phyloP scores from a whole-genome alignment of 2,888 invertebrate genomes.

The Pecten maximus region DNA sequence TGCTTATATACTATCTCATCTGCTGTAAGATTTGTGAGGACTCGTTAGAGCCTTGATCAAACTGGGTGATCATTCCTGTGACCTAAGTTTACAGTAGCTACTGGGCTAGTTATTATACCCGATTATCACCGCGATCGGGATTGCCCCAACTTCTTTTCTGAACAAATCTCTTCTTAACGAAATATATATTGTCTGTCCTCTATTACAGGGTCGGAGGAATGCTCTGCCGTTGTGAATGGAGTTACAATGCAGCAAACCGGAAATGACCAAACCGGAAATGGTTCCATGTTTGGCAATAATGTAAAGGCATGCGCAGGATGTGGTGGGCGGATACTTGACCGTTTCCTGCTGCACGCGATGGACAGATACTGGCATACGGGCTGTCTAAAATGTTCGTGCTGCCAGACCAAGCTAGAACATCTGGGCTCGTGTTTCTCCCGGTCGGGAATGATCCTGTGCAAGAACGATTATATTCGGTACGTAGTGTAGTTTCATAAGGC shows the following conservation, averaged over 20 bases:
- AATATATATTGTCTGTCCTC: not conserved
- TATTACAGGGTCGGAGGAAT: conserved; percentile 52
- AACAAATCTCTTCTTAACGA: not conserved
- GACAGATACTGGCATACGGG: conserved; percentile 98
- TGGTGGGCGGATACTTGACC: conserved; percentile 93
- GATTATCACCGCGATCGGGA: not conserved
- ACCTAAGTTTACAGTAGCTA: too few relatives aligned
- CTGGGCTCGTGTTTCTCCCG: conserved; percentile 95
- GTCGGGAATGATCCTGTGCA: conserved; percentile 96
- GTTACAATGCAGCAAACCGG: conserved; percentile 49
- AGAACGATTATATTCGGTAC: conserved; percentile 97
- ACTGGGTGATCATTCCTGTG: too few relatives aligned
- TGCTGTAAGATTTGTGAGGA: not conserved
- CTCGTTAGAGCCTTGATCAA: not conserved
- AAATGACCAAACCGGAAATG: conserved; percentile 39
- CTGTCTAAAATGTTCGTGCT: conserved; percentile 96
- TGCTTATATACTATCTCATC: not conserved
- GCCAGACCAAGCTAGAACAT: conserved; percentile 94
- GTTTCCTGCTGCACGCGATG: conserved; percentile 94
- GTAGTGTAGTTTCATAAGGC: conserved; percentile 75
- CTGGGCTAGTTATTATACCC: not conserved
- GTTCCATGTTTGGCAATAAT: conserved; percentile 43
- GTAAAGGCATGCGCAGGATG: conserved; percentile 91
- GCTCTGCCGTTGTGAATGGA: conserved; percentile 51
- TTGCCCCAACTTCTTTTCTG: too few relatives aligned